A percentile compares a stretch with the other conserved stretches of the same genome.
Evolutionary conservation across 2,113 vertebrate genomes (phyloP).

Genomic region (Ptilonorhynchus violaceus): DNA sequence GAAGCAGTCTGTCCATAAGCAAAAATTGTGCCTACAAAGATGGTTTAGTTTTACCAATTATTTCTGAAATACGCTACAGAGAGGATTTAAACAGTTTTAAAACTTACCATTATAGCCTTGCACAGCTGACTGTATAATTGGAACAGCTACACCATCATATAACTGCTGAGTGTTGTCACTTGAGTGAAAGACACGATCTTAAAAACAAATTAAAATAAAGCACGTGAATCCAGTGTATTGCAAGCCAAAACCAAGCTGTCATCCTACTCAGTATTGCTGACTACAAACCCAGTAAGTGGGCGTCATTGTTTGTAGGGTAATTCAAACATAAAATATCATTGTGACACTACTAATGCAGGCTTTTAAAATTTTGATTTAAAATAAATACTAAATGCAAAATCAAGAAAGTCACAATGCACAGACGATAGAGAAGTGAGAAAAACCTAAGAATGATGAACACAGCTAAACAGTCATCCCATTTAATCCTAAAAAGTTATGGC

Average conservation of each 20-base stretch:
- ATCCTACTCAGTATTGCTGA: background rate
- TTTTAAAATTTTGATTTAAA: background rate
- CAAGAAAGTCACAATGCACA: background rate
- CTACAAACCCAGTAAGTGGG: background rate
- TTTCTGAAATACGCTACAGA: background rate
- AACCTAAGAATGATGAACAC: background rate
- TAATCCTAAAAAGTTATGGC: background rate
- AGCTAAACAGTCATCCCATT: background rate
- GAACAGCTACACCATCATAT: conserved; percentile 87
- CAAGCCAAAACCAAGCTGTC: background rate
- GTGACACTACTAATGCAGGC: rapidly evolving
- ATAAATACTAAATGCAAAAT: background rate
- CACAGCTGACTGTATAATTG: conserved; percentile 89
- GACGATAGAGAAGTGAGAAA: background rate
- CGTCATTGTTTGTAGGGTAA: background rate
- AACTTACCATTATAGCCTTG: conserved; percentile 90
- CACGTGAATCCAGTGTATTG: background rate
- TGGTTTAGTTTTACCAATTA: background rate
- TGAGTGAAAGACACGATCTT: conserved; percentile 88
- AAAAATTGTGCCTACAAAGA: conserved; percentile 89
- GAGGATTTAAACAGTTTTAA: background rate
- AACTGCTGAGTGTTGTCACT: conserved; percentile 83
- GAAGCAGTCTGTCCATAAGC: conserved; percentile 96
- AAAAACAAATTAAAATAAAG: background rate
- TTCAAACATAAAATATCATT: background rate